phyloP scores from a whole-genome alignment of 2,888 invertebrate genomes.

The Mythimna albipuncta region DNA sequence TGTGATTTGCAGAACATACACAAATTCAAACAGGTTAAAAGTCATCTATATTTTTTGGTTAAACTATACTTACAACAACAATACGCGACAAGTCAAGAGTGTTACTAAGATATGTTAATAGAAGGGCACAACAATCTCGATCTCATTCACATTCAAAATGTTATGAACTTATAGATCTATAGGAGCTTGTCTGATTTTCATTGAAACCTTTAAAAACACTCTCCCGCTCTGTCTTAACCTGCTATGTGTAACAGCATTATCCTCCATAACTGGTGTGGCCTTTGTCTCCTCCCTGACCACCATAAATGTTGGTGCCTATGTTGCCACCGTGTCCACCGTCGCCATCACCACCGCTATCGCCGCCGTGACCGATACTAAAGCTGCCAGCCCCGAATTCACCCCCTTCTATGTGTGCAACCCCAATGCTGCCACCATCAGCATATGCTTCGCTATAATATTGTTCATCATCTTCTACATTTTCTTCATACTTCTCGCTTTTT shows the following conservation, averaged over 20 bases:
- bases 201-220: background rate
- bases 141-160: background rate
- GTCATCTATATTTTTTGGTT: background rate
- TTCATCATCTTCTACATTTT: background rate
- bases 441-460: background rate
- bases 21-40: background rate
- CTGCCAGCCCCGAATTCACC: background rate
- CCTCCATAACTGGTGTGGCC: slow-evolving; percentile 17
- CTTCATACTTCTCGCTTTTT: background rate
- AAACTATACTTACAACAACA: background rate
- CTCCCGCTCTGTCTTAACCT: background rate
- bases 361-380: slow-evolving; percentile 18
- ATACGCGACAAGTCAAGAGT: background rate
- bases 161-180: too few species aligned
- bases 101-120: background rate
- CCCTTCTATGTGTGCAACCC: background rate
- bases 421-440: slow-evolving; percentile 1
- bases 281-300: slow-evolving; percentile 5
- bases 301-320: slow-evolving; percentile 7
- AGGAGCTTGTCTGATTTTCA: background rate
- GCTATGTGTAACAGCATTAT: background rate
- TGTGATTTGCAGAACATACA: background rate
- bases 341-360: background rate
- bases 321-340: slow-evolving; percentile 31
- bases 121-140: background rate